Percentiles rank a stretch among this genome's conserved stretches.
Evolutionary conservation across 1,140 invertebrate species (phyloP).

Genomic region (Drosophila erecta): DNA sequence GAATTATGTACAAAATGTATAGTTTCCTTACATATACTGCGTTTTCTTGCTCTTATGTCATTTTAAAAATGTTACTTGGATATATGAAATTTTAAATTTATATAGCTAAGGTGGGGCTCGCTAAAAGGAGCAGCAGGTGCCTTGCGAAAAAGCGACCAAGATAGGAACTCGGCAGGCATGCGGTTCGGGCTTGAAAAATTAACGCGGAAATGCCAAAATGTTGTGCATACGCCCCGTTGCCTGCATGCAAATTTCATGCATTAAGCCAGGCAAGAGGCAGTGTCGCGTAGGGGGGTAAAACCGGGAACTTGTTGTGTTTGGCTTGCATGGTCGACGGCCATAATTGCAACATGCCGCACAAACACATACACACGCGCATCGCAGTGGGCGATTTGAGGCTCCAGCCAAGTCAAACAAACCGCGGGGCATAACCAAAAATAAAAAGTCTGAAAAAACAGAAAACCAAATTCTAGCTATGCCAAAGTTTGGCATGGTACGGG

Average conservation of each 20-base stretch:
- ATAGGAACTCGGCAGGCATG: slow-evolving; percentile 6
- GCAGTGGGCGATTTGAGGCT: slow-evolving; percentile 8
- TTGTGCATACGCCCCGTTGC: slow-evolving; percentile 73
- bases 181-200: slow-evolving; percentile 54
- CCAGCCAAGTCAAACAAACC: slow-evolving; percentile 75
- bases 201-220: slow-evolving; percentile 72
- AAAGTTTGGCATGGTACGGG: not conserved
- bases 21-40: too few relatives aligned
- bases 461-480: slow-evolving; percentile 18
- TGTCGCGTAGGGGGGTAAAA: slow-evolving; percentile 6
- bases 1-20: too few relatives aligned
- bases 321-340: slow-evolving; percentile 73
- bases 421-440: slow-evolving; percentile 51
- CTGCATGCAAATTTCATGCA: slow-evolving; percentile 71
- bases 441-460: slow-evolving; percentile 23
- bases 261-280: slow-evolving; percentile 41
- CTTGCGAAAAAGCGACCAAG: not conserved
- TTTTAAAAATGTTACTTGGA: not conserved
- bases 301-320: slow-evolving; percentile 40
- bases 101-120: slow-evolving; percentile 10
- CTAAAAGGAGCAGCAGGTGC: slow-evolving; percentile 1
- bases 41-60: not conserved
- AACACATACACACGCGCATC: not conserved
- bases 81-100: slow-evolving; percentile 5
- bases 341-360: slow-evolving; percentile 81